phyloP scores from a whole-genome alignment of 2,797 vertebrate species.

The Enteromius afrohamiltoni region DNA sequence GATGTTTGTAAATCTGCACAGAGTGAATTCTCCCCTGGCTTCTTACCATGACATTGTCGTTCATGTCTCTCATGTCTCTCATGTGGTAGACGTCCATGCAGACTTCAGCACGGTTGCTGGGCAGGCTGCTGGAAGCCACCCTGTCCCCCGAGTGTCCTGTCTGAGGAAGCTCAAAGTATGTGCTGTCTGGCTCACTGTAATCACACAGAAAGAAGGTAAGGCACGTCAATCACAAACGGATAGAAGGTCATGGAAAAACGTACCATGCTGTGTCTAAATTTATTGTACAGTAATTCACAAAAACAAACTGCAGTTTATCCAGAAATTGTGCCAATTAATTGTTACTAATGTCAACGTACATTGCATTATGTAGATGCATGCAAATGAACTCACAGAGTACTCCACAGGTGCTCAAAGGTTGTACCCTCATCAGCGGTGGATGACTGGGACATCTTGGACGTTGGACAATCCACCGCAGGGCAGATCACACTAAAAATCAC shows the following conservation, averaged over 20 bases:
- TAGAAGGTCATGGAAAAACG: neutral
- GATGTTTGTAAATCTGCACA: neutral
- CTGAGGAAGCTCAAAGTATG: conserved; percentile 92
- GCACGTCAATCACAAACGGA: neutral
- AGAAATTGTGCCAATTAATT: neutral
- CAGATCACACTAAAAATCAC: conserved; percentile 79
- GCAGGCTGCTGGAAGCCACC: conserved; percentile 70
- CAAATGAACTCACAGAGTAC: conserved; percentile 87
- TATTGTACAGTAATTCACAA: neutral
- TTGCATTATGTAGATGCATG: neutral
- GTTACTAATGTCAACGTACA: neutral
- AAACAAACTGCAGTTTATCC: neutral
- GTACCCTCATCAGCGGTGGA: conserved; percentile 86
- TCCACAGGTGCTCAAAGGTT: conserved; percentile 96
- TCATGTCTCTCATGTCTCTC: conserved; percentile 79
- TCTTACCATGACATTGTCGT: conserved; percentile 90
- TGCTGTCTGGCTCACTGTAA: conserved; percentile 94
- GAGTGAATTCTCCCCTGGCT: neutral
- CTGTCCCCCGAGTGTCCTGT: conserved; percentile 73
- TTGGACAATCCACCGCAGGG: conserved; percentile 74
- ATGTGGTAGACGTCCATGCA: conserved; percentile 93
- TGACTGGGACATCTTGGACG: conserved; percentile 89
- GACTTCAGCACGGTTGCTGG: conserved; percentile 78
- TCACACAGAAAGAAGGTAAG: neutral
- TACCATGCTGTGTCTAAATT: neutral